Conservation (phyloP, 2,797 vertebrate species). For the Silurus aristotelis region DNA sequence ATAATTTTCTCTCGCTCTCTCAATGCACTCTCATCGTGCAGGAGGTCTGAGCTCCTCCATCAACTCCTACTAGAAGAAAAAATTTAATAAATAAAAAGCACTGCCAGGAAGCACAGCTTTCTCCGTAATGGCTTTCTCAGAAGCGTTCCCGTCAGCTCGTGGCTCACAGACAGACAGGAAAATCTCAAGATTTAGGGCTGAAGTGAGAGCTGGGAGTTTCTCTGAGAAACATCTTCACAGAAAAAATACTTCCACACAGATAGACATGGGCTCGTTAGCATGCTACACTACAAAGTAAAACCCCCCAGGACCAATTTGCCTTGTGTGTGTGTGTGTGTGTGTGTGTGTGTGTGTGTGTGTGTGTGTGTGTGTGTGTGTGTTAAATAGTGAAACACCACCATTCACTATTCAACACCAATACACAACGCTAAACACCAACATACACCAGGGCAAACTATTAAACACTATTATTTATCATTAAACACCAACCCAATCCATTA, state of each 20-base stretch:
- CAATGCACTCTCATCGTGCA: neutral
- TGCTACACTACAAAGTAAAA: neutral
- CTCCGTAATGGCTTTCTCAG: neutral
- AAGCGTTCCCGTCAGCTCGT: conserved; percentile 8
- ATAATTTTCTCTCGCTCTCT: neutral
- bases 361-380: neutral
- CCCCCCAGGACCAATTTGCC: neutral
- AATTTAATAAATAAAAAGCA: neutral
- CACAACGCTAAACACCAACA: neutral
- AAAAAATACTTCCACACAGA: neutral
- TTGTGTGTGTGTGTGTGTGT: too few relatives aligned
- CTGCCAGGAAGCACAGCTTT: neutral
- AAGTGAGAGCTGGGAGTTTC: too few relatives aligned
- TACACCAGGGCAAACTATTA: neutral
- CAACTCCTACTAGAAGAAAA: neutral
- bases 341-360: neutral
- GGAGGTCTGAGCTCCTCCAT: neutral
- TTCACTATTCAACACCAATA: neutral
- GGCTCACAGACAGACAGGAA: conserved; percentile 10
- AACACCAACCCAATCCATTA: neutral
- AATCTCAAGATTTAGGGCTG: neutral
- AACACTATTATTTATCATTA: neutral
- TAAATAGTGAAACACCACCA: neutral
- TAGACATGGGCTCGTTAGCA: neutral
- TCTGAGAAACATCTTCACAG: neutral